These are phyloP conservation scores for Rhinolophus sinicus DNA, from an alignment of 2,113 vertebrate species.

Conservation along the genomic window DNA sequence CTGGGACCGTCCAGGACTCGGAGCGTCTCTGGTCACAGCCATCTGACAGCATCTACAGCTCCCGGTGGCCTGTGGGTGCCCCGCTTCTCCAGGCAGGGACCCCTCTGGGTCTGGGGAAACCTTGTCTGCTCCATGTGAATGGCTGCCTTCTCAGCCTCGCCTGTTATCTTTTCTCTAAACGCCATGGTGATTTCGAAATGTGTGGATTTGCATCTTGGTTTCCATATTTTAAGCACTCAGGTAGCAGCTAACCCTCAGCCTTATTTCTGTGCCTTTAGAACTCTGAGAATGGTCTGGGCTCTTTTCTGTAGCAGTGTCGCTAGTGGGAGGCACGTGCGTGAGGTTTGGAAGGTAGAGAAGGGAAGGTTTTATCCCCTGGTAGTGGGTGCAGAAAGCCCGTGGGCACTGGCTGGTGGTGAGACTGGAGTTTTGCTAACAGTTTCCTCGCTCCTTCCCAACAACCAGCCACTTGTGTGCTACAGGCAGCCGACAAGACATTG, in stretches of 20 bases:
- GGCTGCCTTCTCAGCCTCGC: neutral
- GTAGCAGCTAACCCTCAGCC: neutral
- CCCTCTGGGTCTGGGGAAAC: neutral
- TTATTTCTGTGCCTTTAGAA: neutral
- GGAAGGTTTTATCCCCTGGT: fast-evolving
- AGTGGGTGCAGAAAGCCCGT: neutral
- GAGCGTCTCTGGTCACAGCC: neutral
- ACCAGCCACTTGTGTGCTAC: neutral
- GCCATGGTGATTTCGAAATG: neutral
- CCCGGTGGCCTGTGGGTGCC: neutral
- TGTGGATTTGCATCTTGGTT: no score
- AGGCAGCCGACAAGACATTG: neutral
- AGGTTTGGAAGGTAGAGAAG: neutral
- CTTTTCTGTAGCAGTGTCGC: neutral
- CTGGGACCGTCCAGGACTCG: no score
- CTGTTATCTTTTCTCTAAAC: neutral
- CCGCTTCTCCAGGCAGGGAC: no score
- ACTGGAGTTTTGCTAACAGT: neutral
- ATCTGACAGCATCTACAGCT: fast-evolving
- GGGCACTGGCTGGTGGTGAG: neutral
- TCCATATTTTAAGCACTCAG: neutral
- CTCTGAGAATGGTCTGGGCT: neutral
- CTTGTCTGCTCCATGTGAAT: neutral
- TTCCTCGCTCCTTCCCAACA: neutral
- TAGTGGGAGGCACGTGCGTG: fast-evolving